Evolutionary conservation across 1,140 invertebrate genomes (phyloP).

Genomic region (Drosophila yakuba): DNA sequence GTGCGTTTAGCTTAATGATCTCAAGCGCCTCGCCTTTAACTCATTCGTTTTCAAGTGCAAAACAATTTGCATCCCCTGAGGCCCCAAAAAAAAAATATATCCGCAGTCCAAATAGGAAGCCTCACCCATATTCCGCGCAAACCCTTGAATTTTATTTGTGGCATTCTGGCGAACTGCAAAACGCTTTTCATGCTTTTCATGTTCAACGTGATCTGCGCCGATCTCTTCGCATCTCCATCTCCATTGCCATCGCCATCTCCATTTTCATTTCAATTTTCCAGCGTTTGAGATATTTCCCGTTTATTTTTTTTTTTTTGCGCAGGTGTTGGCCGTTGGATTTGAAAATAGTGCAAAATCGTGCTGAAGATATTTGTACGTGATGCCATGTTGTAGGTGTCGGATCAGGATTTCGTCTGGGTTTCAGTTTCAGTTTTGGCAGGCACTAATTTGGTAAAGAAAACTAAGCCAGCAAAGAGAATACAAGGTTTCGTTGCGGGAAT

Average conservation of each 20-base stretch:
- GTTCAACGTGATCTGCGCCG: constrained; percentile 66
- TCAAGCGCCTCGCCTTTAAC: constrained; percentile 43
- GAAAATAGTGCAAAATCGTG: constrained; percentile 84
- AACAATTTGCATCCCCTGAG: constrained; percentile 46
- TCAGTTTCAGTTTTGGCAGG: constrained; percentile 38
- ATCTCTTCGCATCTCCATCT: constrained; percentile 50
- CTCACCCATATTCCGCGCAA: constrained; percentile 41
- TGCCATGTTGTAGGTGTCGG: constrained; percentile 80
- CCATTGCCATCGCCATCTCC: constrained; percentile 46
- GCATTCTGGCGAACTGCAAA: constrained; percentile 3
- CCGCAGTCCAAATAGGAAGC: constrained; percentile 24
- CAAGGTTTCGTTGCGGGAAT: constrained; percentile 22
- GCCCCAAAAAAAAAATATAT: constrained; percentile 3
- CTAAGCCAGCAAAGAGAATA: constrained; percentile 42
- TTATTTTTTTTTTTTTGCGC: constrained; percentile 44
- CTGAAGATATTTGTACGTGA: constrained; percentile 83
- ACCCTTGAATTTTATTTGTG: constrained; percentile 52
- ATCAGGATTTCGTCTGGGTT: constrained; percentile 50
- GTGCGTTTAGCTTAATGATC: constrained; percentile 69
- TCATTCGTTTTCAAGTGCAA: constrained; percentile 55
- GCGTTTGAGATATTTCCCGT: constrained; percentile 10
- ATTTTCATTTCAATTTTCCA: constrained; percentile 53
- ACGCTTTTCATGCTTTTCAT: constrained; percentile 72
- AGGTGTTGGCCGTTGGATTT: constrained; percentile 82
- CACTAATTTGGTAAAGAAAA: constrained; percentile 51